phyloP scores from a whole-genome alignment of 2,797 vertebrate genomes.

The Coilia nasus region DNA sequence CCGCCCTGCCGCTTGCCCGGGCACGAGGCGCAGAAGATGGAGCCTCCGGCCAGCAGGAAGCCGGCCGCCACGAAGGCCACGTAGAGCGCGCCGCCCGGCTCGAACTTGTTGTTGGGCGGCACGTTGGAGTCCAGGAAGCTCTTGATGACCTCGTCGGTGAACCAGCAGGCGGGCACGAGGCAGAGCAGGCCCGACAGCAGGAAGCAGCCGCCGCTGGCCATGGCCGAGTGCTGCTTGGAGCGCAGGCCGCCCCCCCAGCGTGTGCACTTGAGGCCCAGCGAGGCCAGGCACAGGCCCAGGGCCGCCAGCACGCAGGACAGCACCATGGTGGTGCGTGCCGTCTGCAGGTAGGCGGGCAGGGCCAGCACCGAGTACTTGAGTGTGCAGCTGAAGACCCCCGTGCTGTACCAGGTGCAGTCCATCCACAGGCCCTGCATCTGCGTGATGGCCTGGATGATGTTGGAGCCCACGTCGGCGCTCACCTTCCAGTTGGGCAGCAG shows the following conservation, averaged over 20 bases:
- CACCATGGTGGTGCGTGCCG: slow-evolving; percentile 82
- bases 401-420: slow-evolving; percentile 88
- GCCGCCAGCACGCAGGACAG: slow-evolving; percentile 79
- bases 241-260: slow-evolving; percentile 71
- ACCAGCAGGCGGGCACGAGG: slow-evolving; percentile 81
- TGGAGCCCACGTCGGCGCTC: slow-evolving; percentile 74
- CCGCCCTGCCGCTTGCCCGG: slow-evolving; percentile 67
- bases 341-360: slow-evolving; percentile 78
- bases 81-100: slow-evolving; percentile 82
- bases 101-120: slow-evolving; percentile 79
- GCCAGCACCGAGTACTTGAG: slow-evolving; percentile 78
- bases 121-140: slow-evolving; percentile 76
- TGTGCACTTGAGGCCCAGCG: slow-evolving; percentile 83
- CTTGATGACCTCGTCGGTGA: slow-evolving; percentile 78
- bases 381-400: slow-evolving; percentile 85
- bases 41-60: slow-evolving; percentile 75
- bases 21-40: slow-evolving; percentile 79
- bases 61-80: slow-evolving; percentile 78
- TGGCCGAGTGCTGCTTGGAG: slow-evolving; percentile 72
- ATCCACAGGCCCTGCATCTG: slow-evolving; percentile 86
- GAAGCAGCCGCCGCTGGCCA: slow-evolving; percentile 79
- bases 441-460: slow-evolving; percentile 78
- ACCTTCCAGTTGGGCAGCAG: slow-evolving; percentile 85
- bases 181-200: slow-evolving; percentile 73
- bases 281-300: slow-evolving; percentile 76